Evolutionary conservation across 2,113 vertebrate genomes (phyloP).

Genomic region (Rhegmatorhina hoffmannsi): DNA sequence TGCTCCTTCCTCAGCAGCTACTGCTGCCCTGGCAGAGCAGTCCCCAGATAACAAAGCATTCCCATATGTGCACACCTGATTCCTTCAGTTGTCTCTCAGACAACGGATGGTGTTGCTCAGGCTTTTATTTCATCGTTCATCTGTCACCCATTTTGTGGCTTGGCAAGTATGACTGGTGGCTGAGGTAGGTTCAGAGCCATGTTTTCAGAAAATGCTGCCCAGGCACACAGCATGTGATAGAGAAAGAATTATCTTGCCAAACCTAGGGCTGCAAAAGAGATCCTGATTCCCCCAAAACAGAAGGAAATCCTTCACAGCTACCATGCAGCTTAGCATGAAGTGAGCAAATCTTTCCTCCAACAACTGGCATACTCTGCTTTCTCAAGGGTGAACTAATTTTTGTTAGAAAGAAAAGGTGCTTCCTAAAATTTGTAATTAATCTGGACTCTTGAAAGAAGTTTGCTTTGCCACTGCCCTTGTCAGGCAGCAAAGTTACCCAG

Average conservation of each 20-base stretch:
- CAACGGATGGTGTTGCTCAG: not conserved
- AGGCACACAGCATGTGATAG: rapidly evolving
- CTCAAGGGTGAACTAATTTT: not conserved
- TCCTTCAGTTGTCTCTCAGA: not conserved
- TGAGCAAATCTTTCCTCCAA: not conserved
- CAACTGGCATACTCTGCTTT: not conserved
- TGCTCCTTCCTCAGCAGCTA: not conserved
- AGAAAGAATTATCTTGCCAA: not conserved
- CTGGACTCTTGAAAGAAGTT: not conserved
- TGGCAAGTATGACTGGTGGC: not conserved
- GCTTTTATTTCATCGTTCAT: not conserved
- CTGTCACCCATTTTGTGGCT: not conserved
- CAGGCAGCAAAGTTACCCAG: not conserved
- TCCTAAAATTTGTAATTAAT: not conserved
- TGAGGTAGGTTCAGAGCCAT: not conserved
- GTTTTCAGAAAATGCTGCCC: not conserved
- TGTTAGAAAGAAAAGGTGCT: not conserved
- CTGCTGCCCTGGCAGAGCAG: not conserved
- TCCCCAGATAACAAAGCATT: not conserved
- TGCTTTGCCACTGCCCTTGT: not conserved
- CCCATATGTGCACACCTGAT: not conserved
- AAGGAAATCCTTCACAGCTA: not conserved
- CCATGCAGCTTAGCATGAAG: not conserved
- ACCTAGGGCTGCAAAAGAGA: not conserved
- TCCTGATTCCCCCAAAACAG: not conserved